Percentiles rank a stretch among this genome's conserved stretches.
phyloP scores from a whole-genome alignment of 2,797 vertebrate genomes.

The Myiotriccus ornatus region DNA sequence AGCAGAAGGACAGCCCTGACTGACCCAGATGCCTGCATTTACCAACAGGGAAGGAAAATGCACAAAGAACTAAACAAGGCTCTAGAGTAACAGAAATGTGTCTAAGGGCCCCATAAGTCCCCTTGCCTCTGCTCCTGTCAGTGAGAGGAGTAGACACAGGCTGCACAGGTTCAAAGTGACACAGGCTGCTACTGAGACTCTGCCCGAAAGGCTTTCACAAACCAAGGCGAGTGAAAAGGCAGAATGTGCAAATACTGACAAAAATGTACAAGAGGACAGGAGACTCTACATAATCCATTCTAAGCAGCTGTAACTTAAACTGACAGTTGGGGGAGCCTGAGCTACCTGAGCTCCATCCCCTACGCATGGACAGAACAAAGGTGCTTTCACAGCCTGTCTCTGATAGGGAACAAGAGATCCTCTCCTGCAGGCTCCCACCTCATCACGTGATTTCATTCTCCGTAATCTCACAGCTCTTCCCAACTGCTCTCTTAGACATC shows the following conservation, averaged over 20 bases:
- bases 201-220: neutral
- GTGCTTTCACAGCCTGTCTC: neutral
- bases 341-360: neutral
- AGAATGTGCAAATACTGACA: neutral
- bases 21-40: neutral
- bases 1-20: neutral
- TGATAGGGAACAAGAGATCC: neutral
- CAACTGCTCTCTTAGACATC: neutral
- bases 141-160: neutral
- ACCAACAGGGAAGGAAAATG: neutral
- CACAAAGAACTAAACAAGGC: neutral
- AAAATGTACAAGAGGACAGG: neutral
- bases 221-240: neutral
- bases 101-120: neutral
- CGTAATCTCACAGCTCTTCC: neutral
- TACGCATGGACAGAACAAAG: neutral
- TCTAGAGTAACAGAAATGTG: neutral
- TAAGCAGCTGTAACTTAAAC: neutral
- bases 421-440: neutral
- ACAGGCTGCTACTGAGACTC: neutral
- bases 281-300: conserved; percentile 2
- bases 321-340: neutral
- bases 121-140: neutral
- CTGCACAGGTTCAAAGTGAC: neutral
- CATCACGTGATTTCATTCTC: neutral